phyloP scores from a whole-genome alignment of 2,888 invertebrate genomes.

The Noctua fimbriata region DNA sequence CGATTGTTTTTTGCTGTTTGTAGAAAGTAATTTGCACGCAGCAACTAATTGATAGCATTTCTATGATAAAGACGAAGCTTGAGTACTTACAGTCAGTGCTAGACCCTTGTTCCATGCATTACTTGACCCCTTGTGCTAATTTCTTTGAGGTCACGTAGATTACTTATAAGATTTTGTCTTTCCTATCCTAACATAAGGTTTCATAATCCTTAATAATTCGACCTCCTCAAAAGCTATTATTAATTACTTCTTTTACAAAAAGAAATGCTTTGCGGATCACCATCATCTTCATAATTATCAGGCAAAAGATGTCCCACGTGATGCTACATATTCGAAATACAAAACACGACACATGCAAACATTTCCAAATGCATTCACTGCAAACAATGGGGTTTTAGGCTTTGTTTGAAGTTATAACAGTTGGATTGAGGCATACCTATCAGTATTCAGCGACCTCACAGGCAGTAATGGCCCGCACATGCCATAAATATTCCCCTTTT shows the following conservation, averaged over 20 bases:
- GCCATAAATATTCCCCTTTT: slow-evolving; percentile 54
- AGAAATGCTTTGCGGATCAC: no score
- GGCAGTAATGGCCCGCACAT: slow-evolving; percentile 40
- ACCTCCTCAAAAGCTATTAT: no score
- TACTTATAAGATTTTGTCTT: background rate
- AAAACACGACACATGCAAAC: background rate
- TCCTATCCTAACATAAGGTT: background rate
- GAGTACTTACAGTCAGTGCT: background rate
- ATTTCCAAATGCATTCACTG: background rate
- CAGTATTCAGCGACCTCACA: slow-evolving; percentile 53
- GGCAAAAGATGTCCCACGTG: no score
- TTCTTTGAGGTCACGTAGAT: no score
- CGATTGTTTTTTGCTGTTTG: slow-evolving; percentile 20
- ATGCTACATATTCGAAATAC: no score
- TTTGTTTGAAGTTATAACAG: slow-evolving; percentile 13
- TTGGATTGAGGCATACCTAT: slow-evolving; percentile 40
- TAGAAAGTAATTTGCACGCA: background rate
- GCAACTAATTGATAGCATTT: background rate
- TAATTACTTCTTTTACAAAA: no score
- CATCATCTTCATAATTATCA: no score
- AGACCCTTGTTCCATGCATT: background rate
- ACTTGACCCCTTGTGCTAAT: background rate
- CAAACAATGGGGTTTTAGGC: slow-evolving; percentile 14
- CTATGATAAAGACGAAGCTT: background rate
- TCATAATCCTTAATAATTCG: no score